These are phyloP conservation scores for Phymorhynchus buccinoides DNA, from an alignment of 1,140 invertebrate species.

Conservation along the genomic window DNA sequence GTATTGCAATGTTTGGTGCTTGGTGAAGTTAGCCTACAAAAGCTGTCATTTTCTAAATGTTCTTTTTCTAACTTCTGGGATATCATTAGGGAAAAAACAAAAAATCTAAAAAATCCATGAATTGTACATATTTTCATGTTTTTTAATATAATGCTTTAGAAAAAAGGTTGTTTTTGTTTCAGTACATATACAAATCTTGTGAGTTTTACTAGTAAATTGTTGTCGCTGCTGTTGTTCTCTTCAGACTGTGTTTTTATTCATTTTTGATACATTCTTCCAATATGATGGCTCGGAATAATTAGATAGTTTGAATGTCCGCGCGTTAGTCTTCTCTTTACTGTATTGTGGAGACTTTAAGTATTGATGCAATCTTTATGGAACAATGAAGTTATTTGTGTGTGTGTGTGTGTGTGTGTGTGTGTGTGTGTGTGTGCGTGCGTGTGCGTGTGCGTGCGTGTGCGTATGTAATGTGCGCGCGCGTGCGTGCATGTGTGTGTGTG, in stretches of 20 bases:
- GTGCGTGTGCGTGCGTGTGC: slow-evolving; percentile 21
- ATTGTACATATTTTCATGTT: too few relatives aligned
- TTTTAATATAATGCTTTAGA: too few relatives aligned
- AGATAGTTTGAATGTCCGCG: neutral
- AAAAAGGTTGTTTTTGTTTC: too few relatives aligned
- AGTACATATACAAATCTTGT: too few relatives aligned
- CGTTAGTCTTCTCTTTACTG: neutral
- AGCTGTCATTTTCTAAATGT: too few relatives aligned
- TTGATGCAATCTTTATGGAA: too few relatives aligned
- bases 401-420: slow-evolving; percentile 24
- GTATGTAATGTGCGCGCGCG: neutral
- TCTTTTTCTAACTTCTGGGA: too few relatives aligned
- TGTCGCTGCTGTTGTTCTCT: neutral
- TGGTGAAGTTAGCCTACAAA: too few relatives aligned
- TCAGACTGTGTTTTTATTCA: neutral
- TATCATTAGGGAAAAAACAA: too few relatives aligned
- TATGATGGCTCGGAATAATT: neutral
- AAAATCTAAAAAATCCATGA: too few relatives aligned
- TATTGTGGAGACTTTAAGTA: too few relatives aligned
- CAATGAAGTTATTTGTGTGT: neutral
- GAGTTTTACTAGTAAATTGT: neutral
- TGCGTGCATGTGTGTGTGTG: slow-evolving; percentile 25
- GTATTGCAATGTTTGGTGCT: too few relatives aligned
- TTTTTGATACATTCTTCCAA: neutral
- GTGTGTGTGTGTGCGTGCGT: slow-evolving; percentile 26